Percentiles rank a stretch among this genome's conserved stretches.
phyloP scores from a whole-genome alignment of 2,797 vertebrate species.

The Anguilla anguilla region DNA sequence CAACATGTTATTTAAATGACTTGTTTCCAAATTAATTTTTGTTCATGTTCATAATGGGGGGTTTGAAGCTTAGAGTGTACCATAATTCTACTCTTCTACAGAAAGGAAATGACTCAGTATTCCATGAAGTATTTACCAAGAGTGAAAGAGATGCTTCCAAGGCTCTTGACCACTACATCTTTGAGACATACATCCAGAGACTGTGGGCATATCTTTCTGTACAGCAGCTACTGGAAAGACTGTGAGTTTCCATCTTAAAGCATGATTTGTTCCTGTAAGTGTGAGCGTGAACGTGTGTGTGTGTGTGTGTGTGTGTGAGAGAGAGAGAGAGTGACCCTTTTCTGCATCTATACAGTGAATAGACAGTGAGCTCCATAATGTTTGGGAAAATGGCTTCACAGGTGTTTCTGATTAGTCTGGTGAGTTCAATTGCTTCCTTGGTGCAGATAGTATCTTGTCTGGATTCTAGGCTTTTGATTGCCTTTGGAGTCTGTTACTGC shows the following conservation, averaged over 20 bases:
- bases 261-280: background rate
- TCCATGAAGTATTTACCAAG: conserved; percentile 31
- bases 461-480: no score
- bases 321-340: no score
- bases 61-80: background rate
- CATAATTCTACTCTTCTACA: conserved; percentile 38
- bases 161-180: conserved; percentile 19
- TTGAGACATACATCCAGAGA: conserved; percentile 60
- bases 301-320: background rate
- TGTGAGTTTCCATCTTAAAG: conserved; percentile 59
- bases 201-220: conserved; percentile 81
- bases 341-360: background rate
- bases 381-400: no score
- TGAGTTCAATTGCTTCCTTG: no score
- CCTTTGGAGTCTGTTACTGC: no score
- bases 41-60: background rate
- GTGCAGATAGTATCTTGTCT: no score
- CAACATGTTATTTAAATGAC: background rate
- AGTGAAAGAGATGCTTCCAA: background rate
- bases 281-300: background rate
- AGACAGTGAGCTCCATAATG: no score
- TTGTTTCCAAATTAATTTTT: background rate
- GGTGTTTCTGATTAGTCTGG: no score
- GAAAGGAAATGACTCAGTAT: conserved; percentile 52
- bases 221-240: conserved; percentile 75